Evolutionary conservation across 2,888 invertebrate genomes (phyloP).

Genomic region (Caenorhabditis sulstoni): DNA sequence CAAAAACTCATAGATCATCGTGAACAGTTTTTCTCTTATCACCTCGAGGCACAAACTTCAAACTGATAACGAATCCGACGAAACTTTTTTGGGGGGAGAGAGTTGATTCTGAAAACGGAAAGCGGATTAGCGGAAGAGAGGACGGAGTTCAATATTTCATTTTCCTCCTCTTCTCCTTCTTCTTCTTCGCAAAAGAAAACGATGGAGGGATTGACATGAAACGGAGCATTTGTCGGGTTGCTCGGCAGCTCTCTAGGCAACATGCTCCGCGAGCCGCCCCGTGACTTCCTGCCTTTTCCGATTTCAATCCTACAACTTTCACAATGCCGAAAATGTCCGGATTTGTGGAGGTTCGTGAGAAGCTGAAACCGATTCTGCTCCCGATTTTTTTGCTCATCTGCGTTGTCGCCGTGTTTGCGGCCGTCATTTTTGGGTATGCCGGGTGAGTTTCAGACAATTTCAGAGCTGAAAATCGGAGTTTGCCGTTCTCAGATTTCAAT

Average conservation of each 20-base stretch:
- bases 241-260: slow-evolving; percentile 1
- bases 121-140: slow-evolving; percentile 2
- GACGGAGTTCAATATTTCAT: slow-evolving; percentile 6
- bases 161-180: too few relatives aligned
- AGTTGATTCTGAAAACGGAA: slow-evolving; percentile 2
- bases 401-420: slow-evolving; percentile 15
- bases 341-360: background rate
- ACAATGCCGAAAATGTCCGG: slow-evolving; percentile 18
- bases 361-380: background rate
- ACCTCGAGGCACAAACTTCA: slow-evolving; percentile 23
- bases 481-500: slow-evolving; percentile 28
- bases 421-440: slow-evolving; percentile 23
- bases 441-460: slow-evolving; percentile 23
- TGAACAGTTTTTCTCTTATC: slow-evolving; percentile 15
- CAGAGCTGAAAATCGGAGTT: background rate
- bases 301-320: background rate
- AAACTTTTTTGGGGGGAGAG: background rate
- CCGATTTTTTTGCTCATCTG: slow-evolving; percentile 15
- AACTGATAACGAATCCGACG: slow-evolving; percentile 49
- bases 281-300: background rate
- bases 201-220: too few relatives aligned
- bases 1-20: slow-evolving; percentile 40
- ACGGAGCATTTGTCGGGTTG: too few relatives aligned
- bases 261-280: background rate
- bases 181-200: too few relatives aligned